Base-by-base conservation (phyloP, 2,113 vertebrate species). In the Nycticryphes semicollaris region DNA sequence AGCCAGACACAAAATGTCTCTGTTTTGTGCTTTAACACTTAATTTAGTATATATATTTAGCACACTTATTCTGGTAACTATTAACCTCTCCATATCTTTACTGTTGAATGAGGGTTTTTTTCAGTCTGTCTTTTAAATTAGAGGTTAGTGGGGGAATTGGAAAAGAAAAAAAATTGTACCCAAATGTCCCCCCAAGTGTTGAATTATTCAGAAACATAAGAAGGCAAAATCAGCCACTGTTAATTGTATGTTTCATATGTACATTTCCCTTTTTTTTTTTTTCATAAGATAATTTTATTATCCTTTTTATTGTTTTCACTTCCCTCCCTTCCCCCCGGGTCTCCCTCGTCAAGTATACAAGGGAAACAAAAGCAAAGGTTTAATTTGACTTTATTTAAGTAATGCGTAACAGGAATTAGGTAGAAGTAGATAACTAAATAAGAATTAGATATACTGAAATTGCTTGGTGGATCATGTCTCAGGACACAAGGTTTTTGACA, bases 321-420 rank as follows among this genome's bases (percentile, higher is more conserved):
- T 3, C 3, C 3, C 5, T 3, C 12, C n/a, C 7, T 14, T 39
- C 9, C 39, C 39, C n/a, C n/a, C n/a, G n/a, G n/a, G n/a, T n/a
- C n/a, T n/a, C n/a, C n/a, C n/a, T n/a, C n/a, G 43, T 24, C 0
- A 0, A 7, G 10, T 43, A 8, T 50, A 21, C 12, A 11, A 25
- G 25, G 16, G 43, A 87, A 80, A 87, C 8, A 0, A 1, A 89
- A 60, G 30, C 33, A 77, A 27, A 72, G 9, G 7, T 60, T 56
- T 56, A 7, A 4, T 4, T 12, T 27, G 30, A 51, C 48, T 81
- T 78, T 48, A 1, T 86, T 95, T 20, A 37, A 53, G 17, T 22
- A 39, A 12, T 0, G 1, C 4, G 6, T 24, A 39, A 28, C 8
- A 70, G 64, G 51, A 54, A 30, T 24, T 45, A 64, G 30, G 30